Evolutionary conservation across 2,113 vertebrate genomes (phyloP).

Genomic region (Sorex fumeus): DNA sequence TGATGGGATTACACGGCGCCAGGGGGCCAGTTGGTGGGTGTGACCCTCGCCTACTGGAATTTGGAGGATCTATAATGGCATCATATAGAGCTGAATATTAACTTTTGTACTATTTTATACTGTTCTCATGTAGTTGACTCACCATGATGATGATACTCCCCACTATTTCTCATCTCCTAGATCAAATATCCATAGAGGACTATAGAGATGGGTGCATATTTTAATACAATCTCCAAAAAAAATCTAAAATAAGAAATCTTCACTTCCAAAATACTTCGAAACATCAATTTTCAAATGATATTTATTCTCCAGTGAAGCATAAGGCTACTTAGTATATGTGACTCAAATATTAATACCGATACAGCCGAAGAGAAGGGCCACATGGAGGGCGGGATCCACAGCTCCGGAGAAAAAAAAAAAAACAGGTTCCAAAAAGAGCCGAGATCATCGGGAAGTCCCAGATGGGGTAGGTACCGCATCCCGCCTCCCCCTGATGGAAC

Average conservation of each 20-base stretch:
- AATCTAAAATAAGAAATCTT: conserved; percentile 19
- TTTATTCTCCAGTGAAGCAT: neutral
- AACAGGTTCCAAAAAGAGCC: too few relatives aligned
- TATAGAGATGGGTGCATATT: neutral
- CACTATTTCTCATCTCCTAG: neutral
- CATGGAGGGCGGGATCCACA: too few relatives aligned
- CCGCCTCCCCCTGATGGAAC: too few relatives aligned
- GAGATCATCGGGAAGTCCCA: too few relatives aligned
- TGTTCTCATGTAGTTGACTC: neutral
- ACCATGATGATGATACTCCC: neutral
- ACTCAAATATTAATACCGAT: conserved; percentile 1
- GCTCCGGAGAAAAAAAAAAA: too few relatives aligned
- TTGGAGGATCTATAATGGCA: neutral
- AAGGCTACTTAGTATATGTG: neutral
- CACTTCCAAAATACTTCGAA: neutral
- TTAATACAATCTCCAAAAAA: neutral
- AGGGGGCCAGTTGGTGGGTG: too few relatives aligned
- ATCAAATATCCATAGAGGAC: neutral
- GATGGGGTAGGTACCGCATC: too few relatives aligned
- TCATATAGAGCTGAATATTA: neutral
- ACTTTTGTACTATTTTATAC: conserved; percentile 4
- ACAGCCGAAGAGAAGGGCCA: too few relatives aligned
- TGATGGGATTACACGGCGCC: too few relatives aligned
- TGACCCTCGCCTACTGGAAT: too few relatives aligned
- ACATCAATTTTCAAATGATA: neutral